Conservation (phyloP, 2,113 vertebrate species). For the Barnardius zonarius region DNA sequence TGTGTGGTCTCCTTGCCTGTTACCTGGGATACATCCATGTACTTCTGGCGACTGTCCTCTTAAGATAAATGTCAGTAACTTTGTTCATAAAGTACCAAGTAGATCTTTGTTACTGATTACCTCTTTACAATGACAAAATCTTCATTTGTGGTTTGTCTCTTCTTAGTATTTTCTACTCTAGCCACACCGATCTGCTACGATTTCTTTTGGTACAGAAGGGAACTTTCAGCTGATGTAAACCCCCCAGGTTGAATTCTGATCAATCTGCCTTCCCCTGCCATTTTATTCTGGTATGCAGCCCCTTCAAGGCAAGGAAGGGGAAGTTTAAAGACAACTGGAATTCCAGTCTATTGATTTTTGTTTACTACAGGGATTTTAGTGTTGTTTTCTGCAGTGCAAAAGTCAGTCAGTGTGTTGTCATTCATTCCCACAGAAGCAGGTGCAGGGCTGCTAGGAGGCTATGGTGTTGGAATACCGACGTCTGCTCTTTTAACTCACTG, state of each 20-base stretch:
- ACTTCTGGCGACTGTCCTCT: background rate
- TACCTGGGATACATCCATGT: background rate
- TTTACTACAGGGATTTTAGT: background rate
- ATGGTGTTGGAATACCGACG: background rate
- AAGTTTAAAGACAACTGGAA: background rate
- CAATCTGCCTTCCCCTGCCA: background rate
- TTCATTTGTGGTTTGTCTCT: background rate
- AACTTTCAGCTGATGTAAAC: background rate
- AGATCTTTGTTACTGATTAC: background rate
- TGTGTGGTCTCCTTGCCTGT: background rate
- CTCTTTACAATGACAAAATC: background rate
- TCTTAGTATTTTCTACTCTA: background rate
- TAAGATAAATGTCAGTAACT: background rate
- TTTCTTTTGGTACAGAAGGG: background rate
- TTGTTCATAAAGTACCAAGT: background rate
- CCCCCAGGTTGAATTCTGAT: rapidly evolving
- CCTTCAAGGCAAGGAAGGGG: background rate
- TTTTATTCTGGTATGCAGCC: background rate
- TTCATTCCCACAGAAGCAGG: background rate
- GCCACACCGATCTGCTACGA: background rate
- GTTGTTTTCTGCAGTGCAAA: background rate
- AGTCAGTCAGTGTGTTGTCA: background rate
- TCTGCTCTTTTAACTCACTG: background rate
- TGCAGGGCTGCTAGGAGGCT: background rate
- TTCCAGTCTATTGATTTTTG: background rate